Base-by-base conservation (phyloP, 23 tunicate species). In the Styela plicata region DNA sequence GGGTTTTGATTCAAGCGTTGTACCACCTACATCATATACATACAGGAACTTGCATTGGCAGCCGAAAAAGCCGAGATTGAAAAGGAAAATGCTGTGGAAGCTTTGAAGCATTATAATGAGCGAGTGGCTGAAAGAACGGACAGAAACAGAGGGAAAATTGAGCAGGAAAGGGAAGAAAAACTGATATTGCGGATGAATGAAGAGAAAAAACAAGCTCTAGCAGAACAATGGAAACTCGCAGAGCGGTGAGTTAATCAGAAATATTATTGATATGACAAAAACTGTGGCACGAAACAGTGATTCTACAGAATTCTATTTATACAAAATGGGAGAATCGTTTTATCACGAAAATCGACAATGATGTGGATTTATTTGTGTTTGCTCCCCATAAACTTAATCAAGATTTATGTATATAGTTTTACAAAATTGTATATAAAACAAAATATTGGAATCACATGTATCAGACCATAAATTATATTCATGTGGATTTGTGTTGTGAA, bases 181-280 rank as follows among this genome's bases (percentile, higher is more conserved):
- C 63, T 87, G 2, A 73, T 87, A 23, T 19, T 36, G 23, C 66
- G 69, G 75, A 82, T 52, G 79, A 52, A 74, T 0, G 66, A 75
- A 66, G 91, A 82, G 67, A 87, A 75, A 70, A 70, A 82, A 37
- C 24, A 65, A n/a, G 91, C 91, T n/a, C 73, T 87, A 28, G 74
- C 74, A 24, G 83, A 74, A 32, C 91, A 87, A 84, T 87, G 91
- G 91, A 69, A 87, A 35, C 28, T 28, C 37, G 91, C 91, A 0
- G 91, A 87, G 33, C 74, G 67, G 91, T 87, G 13, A 44, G n/a
- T n/a, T 44, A 44, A 44, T 44, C 57, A 44, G 57, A n/a, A n/a
- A n/a, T n/a, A n/a, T n/a, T n/a, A n/a, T n/a, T n/a, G n/a, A n/a
- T n/a, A n/a, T n/a, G n/a, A n/a, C n/a, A n/a, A n/a, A n/a, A n/a